Evolutionary conservation across 1,140 invertebrate species (phyloP).

Genomic region (Leptinotarsa texana): DNA sequence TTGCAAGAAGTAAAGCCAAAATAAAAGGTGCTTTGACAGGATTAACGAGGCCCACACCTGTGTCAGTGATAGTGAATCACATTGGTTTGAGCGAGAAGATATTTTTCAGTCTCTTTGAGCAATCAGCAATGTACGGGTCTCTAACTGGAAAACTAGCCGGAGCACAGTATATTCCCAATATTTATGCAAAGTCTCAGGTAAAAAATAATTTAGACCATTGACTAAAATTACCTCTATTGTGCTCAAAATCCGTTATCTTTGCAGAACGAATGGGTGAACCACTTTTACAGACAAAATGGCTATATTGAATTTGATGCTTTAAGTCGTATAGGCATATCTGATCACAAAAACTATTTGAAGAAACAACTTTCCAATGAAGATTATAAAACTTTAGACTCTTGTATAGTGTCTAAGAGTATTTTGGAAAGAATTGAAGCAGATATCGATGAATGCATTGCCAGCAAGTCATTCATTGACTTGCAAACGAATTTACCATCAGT

Average conservation of each 20-base stretch:
- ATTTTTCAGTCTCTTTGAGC: slow-evolving; percentile 74
- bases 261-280: slow-evolving; percentile 87
- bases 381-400: slow-evolving; percentile 73
- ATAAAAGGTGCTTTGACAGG: slow-evolving; percentile 85
- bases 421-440: slow-evolving; percentile 80
- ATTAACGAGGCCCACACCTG: slow-evolving; percentile 81
- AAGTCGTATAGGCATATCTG: slow-evolving; percentile 82
- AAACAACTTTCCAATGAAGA: slow-evolving; percentile 76
- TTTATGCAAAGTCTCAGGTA: slow-evolving; percentile 79
- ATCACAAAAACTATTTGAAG: slow-evolving; percentile 80
- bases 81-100: slow-evolving; percentile 82
- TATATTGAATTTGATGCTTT: slow-evolving; percentile 94
- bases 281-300: slow-evolving; percentile 92
- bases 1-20: slow-evolving; percentile 81
- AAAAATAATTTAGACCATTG: not conserved
- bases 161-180: slow-evolving; percentile 84
- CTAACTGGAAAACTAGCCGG: slow-evolving; percentile 78
- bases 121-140: slow-evolving; percentile 73
- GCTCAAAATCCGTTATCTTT: slow-evolving; percentile 40
- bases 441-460: slow-evolving; percentile 80
- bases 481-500: slow-evolving; percentile 78
- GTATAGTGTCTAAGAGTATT: slow-evolving; percentile 75
- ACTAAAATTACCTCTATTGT: not conserved
- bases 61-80: slow-evolving; percentile 79
- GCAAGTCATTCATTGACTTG: slow-evolving; percentile 79